These are phyloP conservation scores for Cherax destructor DNA, from an alignment of 1,140 invertebrate genomes.

Conservation along the genomic window DNA sequence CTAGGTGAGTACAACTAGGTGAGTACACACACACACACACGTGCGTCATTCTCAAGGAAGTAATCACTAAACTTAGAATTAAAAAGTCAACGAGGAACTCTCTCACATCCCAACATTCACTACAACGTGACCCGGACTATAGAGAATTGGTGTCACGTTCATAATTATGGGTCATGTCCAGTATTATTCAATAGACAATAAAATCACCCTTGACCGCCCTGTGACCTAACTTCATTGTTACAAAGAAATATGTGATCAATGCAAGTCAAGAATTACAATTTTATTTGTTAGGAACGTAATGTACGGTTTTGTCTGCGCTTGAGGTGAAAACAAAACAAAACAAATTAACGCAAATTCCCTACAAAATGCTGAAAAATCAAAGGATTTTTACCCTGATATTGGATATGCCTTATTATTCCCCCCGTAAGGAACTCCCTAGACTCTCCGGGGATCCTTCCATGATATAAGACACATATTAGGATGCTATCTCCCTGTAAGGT, in stretches of 20 bases:
- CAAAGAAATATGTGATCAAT: constrained; percentile 1
- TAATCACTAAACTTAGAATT: neutral
- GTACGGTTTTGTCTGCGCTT: too few relatives aligned
- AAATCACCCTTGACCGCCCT: neutral
- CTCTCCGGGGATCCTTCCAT: too few relatives aligned
- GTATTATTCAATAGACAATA: constrained; percentile 11
- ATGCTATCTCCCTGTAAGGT: too few relatives aligned
- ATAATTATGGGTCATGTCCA: constrained; percentile 25
- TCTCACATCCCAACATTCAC: neutral
- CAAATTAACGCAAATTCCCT: too few relatives aligned
- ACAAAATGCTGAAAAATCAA: too few relatives aligned
- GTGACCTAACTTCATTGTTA: neutral
- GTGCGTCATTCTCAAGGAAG: neutral
- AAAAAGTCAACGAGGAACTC: neutral
- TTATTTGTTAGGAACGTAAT: too few relatives aligned
- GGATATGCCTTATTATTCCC: too few relatives aligned
- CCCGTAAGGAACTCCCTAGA: too few relatives aligned
- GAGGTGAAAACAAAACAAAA: too few relatives aligned
- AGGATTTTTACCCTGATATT: too few relatives aligned
- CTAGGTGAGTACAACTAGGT: neutral
- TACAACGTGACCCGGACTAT: constrained; percentile 6
- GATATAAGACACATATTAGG: too few relatives aligned
- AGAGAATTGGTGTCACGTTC: constrained; percentile 3
- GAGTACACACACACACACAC: neutral
- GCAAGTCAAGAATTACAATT: neutral